Percentiles rank a stretch among this genome's conserved stretches.
Evolutionary conservation across 2,888 invertebrate species (phyloP).

Genomic region (Escarpia spicata): DNA sequence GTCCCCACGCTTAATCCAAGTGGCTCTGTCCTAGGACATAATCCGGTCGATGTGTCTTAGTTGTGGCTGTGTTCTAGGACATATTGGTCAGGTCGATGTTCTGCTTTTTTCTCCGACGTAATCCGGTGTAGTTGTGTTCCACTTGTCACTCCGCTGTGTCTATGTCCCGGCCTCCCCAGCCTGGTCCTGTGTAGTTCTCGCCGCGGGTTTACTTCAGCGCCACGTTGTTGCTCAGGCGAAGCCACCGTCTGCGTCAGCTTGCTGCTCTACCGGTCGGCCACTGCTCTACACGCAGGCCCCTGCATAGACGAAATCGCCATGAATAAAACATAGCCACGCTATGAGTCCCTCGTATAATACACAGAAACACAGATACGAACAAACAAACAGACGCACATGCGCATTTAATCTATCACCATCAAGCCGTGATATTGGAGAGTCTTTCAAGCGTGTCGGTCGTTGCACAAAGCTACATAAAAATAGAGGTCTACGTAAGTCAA

Average conservation of each 20-base stretch:
- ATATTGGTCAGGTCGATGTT: not conserved
- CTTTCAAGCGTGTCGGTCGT: not conserved
- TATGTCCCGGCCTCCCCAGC: not conserved
- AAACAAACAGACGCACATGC: not conserved
- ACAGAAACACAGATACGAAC: not conserved
- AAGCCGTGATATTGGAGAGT: not conserved
- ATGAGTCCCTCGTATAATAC: not conserved
- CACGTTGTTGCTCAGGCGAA: not conserved
- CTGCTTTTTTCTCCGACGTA: not conserved
- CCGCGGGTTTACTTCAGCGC: not conserved
- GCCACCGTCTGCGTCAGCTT: not conserved
- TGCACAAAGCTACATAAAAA: not conserved
- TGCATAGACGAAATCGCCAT: not conserved
- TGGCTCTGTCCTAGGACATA: not conserved
- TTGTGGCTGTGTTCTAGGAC: not conserved
- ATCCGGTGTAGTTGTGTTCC: not conserved
- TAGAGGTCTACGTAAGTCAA: not conserved
- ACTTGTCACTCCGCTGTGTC: not conserved
- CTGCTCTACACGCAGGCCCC: not conserved
- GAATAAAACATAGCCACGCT: constrained; percentile 12
- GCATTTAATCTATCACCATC: not conserved
- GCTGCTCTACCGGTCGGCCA: not conserved
- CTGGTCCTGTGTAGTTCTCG: not conserved
- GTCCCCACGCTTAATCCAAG: not conserved
- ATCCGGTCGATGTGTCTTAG: too few relatives aligned